These are phyloP conservation scores for Microcebus tavaratra DNA, from an alignment of 2,113 vertebrate genomes.

Conservation along the genomic window DNA sequence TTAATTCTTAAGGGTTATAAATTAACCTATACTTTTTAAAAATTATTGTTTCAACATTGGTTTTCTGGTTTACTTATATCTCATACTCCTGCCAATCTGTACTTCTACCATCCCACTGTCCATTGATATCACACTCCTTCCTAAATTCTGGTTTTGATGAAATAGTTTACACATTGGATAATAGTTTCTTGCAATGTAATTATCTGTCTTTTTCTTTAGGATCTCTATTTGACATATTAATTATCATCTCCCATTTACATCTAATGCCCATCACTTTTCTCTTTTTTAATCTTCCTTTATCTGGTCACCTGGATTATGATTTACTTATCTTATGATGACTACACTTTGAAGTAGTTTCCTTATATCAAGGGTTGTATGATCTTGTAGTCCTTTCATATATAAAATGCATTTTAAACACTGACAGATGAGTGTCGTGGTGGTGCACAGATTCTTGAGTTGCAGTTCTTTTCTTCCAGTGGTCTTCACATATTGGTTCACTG, in stretches of 20 bases:
- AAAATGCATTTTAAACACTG: neutral
- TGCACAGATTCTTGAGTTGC: neutral
- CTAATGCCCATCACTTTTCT: neutral
- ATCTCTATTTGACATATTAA: neutral
- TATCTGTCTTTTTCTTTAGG: neutral
- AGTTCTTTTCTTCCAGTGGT: neutral
- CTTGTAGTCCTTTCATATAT: neutral
- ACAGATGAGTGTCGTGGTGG: neutral
- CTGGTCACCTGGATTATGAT: neutral
- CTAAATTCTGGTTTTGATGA: neutral
- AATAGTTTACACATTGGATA: neutral
- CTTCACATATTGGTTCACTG: neutral
- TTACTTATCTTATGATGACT: neutral
- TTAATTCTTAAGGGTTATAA: neutral
- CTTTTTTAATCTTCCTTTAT: neutral
- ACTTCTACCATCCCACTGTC: neutral
- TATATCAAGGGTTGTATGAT: neutral
- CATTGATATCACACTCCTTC: neutral
- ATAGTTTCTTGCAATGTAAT: neutral
- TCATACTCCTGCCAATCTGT: neutral
- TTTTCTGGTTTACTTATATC: neutral
- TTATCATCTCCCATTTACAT: neutral
- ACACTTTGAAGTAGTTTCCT: neutral
- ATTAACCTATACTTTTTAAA: neutral
- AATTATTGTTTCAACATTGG: neutral